Conservation (phyloP, 2,888 invertebrate genomes). For the Dolichomitus sp. region DNA sequence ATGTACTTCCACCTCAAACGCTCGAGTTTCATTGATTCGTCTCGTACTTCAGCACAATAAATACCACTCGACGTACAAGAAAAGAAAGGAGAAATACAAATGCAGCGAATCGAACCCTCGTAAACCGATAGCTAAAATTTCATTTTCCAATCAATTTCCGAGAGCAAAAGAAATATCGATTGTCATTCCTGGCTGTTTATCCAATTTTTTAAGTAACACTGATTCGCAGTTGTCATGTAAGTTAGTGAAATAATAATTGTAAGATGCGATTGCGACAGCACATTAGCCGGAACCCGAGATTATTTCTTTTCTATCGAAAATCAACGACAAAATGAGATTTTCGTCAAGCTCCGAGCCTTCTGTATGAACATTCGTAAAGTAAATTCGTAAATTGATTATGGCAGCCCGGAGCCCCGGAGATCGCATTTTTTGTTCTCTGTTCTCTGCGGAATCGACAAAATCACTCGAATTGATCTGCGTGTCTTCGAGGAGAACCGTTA, state of each 20-base stretch:
- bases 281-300: not conserved
- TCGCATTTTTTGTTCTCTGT: slow-evolving; percentile 18
- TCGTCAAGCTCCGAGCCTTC: not conserved
- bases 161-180: not conserved
- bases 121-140: slow-evolving; percentile 7
- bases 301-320: not conserved
- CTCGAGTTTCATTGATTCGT: slow-evolving; percentile 19
- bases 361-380: slow-evolving; percentile 30
- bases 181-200: not conserved
- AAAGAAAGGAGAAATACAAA: slow-evolving; percentile 32
- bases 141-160: slow-evolving; percentile 9
- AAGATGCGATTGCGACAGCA: slow-evolving; percentile 10
- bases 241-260: slow-evolving; percentile 12
- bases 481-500: slow-evolving; percentile 11
- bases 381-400: slow-evolving; percentile 57
- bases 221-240: slow-evolving; percentile 20
- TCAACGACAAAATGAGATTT: not conserved
- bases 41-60: slow-evolving; percentile 5
- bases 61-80: slow-evolving; percentile 38
- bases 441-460: slow-evolving; percentile 30
- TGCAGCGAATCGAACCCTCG: slow-evolving; percentile 39
- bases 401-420: slow-evolving; percentile 49
- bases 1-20: slow-evolving; percentile 7
- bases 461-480: slow-evolving; percentile 53
- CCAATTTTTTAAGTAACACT: slow-evolving; percentile 10